phyloP scores from a whole-genome alignment of 2,888 invertebrate genomes.

The Hydraecia micacea region DNA sequence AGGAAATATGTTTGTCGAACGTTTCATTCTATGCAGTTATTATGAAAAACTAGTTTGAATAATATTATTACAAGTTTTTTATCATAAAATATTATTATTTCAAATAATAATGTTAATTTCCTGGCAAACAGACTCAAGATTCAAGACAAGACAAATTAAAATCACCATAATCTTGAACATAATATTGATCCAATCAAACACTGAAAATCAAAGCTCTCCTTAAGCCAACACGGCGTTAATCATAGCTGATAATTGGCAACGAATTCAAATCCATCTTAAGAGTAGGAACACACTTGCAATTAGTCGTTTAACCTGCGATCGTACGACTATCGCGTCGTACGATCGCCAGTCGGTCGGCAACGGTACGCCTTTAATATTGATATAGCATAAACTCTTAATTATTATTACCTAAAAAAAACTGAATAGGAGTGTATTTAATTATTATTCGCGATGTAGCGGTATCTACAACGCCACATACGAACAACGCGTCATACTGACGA shows the following conservation, averaged over 20 bases:
- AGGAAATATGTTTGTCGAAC: background rate
- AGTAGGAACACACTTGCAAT: background rate
- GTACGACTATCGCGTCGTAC: background rate
- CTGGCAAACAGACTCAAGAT: background rate
- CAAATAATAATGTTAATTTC: constrained; percentile 19
- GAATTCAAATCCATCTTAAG: constrained; percentile 44
- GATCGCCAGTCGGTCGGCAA: no score
- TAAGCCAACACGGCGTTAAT: constrained; percentile 43
- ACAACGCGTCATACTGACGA: no score
- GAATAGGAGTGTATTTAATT: no score
- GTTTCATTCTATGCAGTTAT: background rate
- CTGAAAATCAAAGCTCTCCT: constrained; percentile 26
- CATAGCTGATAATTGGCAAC: constrained; percentile 43
- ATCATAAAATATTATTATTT: background rate
- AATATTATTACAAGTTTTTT: constrained; percentile 12
- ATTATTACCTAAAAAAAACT: no score
- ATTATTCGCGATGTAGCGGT: no score
- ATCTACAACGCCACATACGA: no score
- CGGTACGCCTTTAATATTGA: no score
- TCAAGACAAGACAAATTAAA: constrained; percentile 10
- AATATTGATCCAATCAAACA: constrained; percentile 34
- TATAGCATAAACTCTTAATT: no score
- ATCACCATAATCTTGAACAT: constrained; percentile 35
- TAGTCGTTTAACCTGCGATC: background rate
- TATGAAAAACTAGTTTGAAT: background rate